Base-by-base conservation (phyloP, 2,888 invertebrate genomes). In the Anthrax anthrax region DNA sequence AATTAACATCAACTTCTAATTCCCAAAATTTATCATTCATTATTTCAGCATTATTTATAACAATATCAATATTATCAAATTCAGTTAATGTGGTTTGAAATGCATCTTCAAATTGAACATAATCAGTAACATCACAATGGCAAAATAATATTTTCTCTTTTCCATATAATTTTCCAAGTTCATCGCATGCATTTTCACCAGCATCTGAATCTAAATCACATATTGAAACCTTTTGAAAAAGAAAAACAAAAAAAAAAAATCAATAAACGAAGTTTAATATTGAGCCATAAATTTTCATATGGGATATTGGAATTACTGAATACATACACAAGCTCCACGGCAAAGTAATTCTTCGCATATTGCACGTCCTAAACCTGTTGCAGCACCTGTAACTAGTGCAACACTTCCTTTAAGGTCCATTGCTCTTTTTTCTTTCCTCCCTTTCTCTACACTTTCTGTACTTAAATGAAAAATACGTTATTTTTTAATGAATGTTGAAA, bases 11-110 rank as follows among this genome's bases (percentile, higher is more conserved):
- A 36, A 84, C 78, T 67, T 81, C 78, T 14, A 81, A 69, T 59
- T 83, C 81, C 82, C 83, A 84, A 57, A 81, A 77, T 55, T 80
- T 70, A 59, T 84, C 83, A 60, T 82, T 82, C 77, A 83, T 78
- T 37, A 84, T 78, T 4, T 84, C 85, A 12, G 85, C 85, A 64
- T 85, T 85, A 66, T 85, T 86, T 51, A 84, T 76, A 14, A 85
- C 82, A 51, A 86, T 81, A 61, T 85, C 84, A 54, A 85, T 70
- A 40, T 78, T 74, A 43, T 83, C 84, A 56, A 81, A 78, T 52
- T 78, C 77, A 27, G 81, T 75, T 58, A 81, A 74, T 23, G 83
- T 82, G 60, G 77, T 78, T 61, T 80, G 78, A 60, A 83, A 84
- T 17, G 83, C 79, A 69, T 81, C 83, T 72, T 84, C 83, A 60